Evolutionary conservation across 2,888 invertebrate species (phyloP), one percentile per base, ranked within the genome.

Genomic region (Leptinotarsa rubiginosa): DNA sequence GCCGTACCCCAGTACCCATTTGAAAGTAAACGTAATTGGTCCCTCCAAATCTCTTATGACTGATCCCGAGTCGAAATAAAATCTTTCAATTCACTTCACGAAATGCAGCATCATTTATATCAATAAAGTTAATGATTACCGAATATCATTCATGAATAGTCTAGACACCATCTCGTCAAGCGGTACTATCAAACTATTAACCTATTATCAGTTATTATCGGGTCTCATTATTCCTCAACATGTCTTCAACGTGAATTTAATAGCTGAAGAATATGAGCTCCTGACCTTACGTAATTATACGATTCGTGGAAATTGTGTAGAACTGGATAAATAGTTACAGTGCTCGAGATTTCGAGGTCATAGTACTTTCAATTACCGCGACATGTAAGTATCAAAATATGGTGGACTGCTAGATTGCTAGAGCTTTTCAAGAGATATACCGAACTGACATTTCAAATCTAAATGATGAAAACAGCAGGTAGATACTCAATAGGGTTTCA

Each of bases 71-170:
- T 31, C 12, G 18, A 62, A 41, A 15, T n/a, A 25, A 16, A 5
- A 18, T 41, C 12, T n/a, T 62, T 3, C 13, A 62, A 41, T 41
- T 31, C 62, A 62, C 52, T 49, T 68, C 4, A 49, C 69, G 16
- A 69, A 65, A 52, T 54, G n/a, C 52, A 18, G 41, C 52, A 47
- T 73, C 69, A 73, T 73, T 73, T 64, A 69, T 73, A 54, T 69
- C 73, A 73, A 73, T 73, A 64, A 54, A 73, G 68, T 54, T 65
- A 69, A 73, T 73, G 47, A 65, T 31, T 41, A 64, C 65, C 54
- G 69, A 64, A 73, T 65, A 47, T 73, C 47, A 31, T 56, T 73
- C 68, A 72, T 72, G 52, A 72, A 68, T 68, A 41, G 72, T 72
- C 72, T 72, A 72, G 72, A 72, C 72, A 50, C 41, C 31, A 20